Percentiles rank a stretch among this genome's conserved stretches.
Evolutionary conservation across 2,797 vertebrate genomes (phyloP).

Genomic region (Diglossa cyanea): DNA sequence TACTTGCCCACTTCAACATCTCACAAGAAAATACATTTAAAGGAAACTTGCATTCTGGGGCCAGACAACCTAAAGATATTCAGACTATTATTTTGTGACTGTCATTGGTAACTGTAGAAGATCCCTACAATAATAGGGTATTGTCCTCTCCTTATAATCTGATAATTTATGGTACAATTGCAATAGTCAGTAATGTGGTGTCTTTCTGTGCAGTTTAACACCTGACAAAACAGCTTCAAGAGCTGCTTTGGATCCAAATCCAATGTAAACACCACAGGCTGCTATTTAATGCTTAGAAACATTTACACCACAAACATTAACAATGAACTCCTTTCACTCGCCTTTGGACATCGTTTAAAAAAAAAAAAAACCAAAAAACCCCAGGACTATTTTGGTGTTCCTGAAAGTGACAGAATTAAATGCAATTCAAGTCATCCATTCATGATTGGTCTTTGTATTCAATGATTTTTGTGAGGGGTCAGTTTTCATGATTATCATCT

Average conservation of each 20-base stretch:
- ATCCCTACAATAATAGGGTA: background rate
- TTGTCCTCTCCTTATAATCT: background rate
- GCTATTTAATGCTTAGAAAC: constrained; percentile 38
- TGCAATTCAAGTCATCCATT: background rate
- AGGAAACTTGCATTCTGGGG: background rate
- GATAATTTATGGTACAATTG: background rate
- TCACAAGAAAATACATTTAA: background rate
- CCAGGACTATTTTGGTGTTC: background rate
- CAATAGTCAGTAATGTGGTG: background rate
- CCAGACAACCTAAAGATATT: background rate
- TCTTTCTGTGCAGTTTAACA: constrained; percentile 25
- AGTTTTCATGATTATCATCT: background rate
- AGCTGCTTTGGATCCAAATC: constrained; percentile 44
- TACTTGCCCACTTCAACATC: background rate
- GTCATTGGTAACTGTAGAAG: background rate
- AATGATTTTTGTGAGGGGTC: background rate
- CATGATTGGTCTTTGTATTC: background rate
- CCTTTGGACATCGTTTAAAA: background rate
- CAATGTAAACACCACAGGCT: constrained; percentile 32
- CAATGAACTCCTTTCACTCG: constrained; percentile 34
- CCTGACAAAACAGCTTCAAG: constrained; percentile 59
- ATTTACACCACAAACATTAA: constrained; percentile 34
- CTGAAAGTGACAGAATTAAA: background rate
- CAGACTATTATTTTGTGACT: background rate
- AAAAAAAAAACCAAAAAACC: background rate